Evolutionary conservation across 2,113 vertebrate genomes (phyloP).

Genomic region (Callionymus lyra): DNA sequence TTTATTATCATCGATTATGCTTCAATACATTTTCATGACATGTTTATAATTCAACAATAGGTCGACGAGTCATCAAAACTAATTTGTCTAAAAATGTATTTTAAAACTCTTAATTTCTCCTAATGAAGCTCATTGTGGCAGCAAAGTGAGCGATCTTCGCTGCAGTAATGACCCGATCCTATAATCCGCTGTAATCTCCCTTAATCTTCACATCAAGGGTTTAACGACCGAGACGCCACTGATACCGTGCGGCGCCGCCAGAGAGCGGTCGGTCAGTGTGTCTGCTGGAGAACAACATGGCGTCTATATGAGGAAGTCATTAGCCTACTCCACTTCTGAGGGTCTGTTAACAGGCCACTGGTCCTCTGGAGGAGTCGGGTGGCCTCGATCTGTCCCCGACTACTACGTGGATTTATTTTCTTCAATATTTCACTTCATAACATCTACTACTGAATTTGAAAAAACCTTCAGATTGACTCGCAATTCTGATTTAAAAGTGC

Average conservation of each 20-base stretch:
- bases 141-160: no score
- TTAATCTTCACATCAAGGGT: constrained; percentile 9
- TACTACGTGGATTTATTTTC: background rate
- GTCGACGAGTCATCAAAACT: no score
- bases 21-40: no score
- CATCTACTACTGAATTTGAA: no score
- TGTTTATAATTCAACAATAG: no score
- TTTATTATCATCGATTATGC: no score
- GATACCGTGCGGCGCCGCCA: background rate
- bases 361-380: constrained; percentile 22
- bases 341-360: constrained; percentile 35
- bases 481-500: no score
- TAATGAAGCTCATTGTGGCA: no score
- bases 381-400: constrained; percentile 4
- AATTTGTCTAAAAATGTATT: no score
- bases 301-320: constrained; percentile 34
- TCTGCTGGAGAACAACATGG: background rate
- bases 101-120: no score
- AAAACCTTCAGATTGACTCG: no score
- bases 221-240: constrained; percentile 2
- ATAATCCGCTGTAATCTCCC: constrained; percentile 15
- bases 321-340: constrained; percentile 55
- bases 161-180: constrained; percentile 6
- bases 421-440: no score
- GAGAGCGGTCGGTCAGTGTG: background rate